Base-by-base conservation (phyloP, 1,140 invertebrate species). In the Patella vulgata region DNA sequence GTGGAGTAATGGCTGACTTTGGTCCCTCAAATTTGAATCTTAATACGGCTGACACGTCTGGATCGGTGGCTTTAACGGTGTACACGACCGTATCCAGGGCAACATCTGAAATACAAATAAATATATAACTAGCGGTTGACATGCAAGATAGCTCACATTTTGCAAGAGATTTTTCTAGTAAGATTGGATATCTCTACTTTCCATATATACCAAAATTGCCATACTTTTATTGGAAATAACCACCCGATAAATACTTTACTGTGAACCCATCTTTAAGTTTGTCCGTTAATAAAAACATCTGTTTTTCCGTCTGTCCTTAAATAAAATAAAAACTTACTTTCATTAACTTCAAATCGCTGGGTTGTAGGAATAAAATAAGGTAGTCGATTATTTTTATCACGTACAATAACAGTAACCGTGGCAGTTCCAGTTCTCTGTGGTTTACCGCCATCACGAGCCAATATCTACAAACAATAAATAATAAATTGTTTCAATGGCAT, bases 301-400 rank as follows among this genome's bases (percentile, higher is more conserved):
- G n/a, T n/a, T n/a, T n/a, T n/a, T n/a, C n/a, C n/a, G n/a, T n/a
- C n/a, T n/a, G n/a, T n/a, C n/a, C n/a, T n/a, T n/a, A n/a, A n/a
- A n/a, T n/a, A n/a, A n/a, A n/a, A n/a, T n/a, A n/a, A n/a, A n/a
- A 4, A 71, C 78, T 72, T 73, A 86, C 78, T 78, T 66, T 85
- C 83, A 66, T 52, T 70, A 8, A 94, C 91, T 77, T 93, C 90
- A 0, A 92, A 91, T 68, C 92, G 87, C 79, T 95, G 93, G 2
- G 90, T 90, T 40, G 88, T 82, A 0, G 94, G 94, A 2, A 88
- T 88, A 78, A 98, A 96, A 74, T 90, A 90, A 0, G 95, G 95
- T 63, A 89, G 87, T 80, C 95, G 96, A 77, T 96, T 92, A 79
- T 97, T 97, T 2, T 25, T 52, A 56, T 83, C 79, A 14, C 90